Evolutionary conservation across 2,113 vertebrate species (phyloP), one percentile per base, ranked within the genome.

Genomic region (Theristicus caerulescens): DNA sequence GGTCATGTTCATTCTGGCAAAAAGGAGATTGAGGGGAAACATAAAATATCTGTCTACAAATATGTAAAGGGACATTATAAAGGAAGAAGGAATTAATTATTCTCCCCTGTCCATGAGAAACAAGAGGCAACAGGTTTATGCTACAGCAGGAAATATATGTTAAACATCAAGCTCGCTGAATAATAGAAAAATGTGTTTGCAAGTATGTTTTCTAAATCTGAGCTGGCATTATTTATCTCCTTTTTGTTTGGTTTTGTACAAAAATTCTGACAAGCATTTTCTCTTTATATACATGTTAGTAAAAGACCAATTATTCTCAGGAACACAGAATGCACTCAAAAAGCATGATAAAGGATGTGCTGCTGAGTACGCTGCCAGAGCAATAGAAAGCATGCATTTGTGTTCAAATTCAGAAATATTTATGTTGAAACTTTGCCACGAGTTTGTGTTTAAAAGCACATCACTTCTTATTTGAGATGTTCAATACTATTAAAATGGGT

Each of bases 261-360:
- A 61, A 83, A 88, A 86, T 78, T 78, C 26, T 82, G 76, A 93
- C 72, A 93, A 76, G 40, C 47, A 44, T 84, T 92, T 96, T 88
- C 57, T 86, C 49, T 95, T 85, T 92, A 74, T 90, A 81, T 79
- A 72, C 31, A 21, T 49, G 55, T 61, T 95, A 91, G 95, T 82
- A 89, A 92, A 93, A 96, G 61, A 11, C 5, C 34, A 78, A 91
- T 92, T 97, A 94, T 76, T 94, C 71, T 86, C 34, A 59, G 82
- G 25, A 92, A 52, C 20, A 74, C 7, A 2, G 1, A 78, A 83
- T 29, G 34, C 27, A 49, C 80, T 93, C 64, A 78, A 70, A 92
- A 94, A 74, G 13, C 27, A 49, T 71, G 65, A 92, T 88, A 76
- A 95, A 93, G 26, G n/a, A 21, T 94, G 26, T 70, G 42, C 10